Evolutionary conservation across 92 coral and sea anemone species (phyloP).

Genomic region (Virgularia gustaviana): DNA sequence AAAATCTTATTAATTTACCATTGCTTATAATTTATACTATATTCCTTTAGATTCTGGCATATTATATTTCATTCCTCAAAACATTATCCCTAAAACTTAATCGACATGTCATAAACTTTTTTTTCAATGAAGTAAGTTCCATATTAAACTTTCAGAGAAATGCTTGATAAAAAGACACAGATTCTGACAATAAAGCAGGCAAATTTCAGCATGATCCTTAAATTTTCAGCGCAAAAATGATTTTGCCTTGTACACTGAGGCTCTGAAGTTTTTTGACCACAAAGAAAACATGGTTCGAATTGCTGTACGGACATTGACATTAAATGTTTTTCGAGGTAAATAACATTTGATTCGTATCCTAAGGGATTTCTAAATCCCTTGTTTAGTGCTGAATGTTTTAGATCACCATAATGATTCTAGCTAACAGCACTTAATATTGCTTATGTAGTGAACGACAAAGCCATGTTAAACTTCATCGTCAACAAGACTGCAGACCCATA

Average conservation of each 20-base stretch:
- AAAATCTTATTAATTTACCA: not conserved
- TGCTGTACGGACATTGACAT: conserved; percentile 88
- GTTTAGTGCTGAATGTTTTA: too few species aligned
- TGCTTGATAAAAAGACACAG: not conserved
- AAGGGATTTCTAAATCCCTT: too few species aligned
- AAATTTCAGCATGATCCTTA: not conserved
- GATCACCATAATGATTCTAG: too few species aligned
- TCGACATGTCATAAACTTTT: conserved; percentile 91
- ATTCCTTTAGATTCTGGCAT: conserved; percentile 71
- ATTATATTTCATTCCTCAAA: conserved; percentile 92
- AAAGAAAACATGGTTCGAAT: conserved; percentile 96
- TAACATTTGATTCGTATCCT: not conserved
- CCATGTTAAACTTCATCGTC: conserved; percentile 84
- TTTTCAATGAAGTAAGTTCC: conserved; percentile 86
- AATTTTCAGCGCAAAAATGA: conserved; percentile 87
- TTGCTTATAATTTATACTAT: not conserved
- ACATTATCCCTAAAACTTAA: conserved; percentile 93
- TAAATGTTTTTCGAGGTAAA: conserved; percentile 89
- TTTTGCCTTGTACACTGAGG: conserved; percentile 94
- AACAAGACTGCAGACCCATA: conserved; percentile 99
- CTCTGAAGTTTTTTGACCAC: conserved; percentile 91
- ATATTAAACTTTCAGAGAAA: not conserved
- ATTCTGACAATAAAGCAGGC: not conserved
- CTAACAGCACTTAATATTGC: too few species aligned
- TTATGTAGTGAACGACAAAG: conserved; percentile 90